These are phyloP conservation scores for Gambelia wislizenii DNA, from an alignment of 2,797 vertebrate genomes.

Conservation along the genomic window DNA sequence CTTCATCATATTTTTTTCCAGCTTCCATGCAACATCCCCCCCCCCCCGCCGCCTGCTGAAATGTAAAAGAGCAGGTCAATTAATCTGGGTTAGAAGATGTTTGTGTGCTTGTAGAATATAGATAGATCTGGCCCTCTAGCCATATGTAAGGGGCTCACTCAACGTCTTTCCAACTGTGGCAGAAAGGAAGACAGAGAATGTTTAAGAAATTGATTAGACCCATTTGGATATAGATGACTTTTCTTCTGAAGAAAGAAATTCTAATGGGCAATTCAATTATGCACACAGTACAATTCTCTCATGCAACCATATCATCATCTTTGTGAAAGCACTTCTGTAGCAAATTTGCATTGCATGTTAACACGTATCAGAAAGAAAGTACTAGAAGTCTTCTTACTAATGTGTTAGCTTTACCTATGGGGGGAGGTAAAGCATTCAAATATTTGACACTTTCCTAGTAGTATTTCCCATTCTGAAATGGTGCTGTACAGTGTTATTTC, in stretches of 20 bases:
- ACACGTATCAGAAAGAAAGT: no score
- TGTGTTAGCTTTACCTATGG: neutral
- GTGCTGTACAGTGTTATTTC: neutral
- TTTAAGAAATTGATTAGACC: slow-evolving; percentile 1
- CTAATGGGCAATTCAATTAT: neutral
- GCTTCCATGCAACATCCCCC: no score
- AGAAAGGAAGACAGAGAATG: neutral
- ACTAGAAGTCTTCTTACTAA: neutral
- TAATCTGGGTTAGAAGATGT: neutral
- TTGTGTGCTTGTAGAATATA: slow-evolving; percentile 1
- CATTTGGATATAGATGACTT: neutral
- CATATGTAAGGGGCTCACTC: neutral
- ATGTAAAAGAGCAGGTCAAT: neutral
- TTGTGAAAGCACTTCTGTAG: neutral
- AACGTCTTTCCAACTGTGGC: neutral
- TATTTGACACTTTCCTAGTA: neutral
- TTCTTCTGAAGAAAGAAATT: neutral
- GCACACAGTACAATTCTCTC: neutral
- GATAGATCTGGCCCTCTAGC: neutral
- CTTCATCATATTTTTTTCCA: neutral
- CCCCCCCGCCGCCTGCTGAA: neutral
- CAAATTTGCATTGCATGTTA: neutral
- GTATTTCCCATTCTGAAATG: neutral
- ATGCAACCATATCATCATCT: neutral
- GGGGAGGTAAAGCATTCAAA: neutral